Evolutionary conservation across 2,113 vertebrate species (phyloP).

Genomic region (Menura novaehollandiae): DNA sequence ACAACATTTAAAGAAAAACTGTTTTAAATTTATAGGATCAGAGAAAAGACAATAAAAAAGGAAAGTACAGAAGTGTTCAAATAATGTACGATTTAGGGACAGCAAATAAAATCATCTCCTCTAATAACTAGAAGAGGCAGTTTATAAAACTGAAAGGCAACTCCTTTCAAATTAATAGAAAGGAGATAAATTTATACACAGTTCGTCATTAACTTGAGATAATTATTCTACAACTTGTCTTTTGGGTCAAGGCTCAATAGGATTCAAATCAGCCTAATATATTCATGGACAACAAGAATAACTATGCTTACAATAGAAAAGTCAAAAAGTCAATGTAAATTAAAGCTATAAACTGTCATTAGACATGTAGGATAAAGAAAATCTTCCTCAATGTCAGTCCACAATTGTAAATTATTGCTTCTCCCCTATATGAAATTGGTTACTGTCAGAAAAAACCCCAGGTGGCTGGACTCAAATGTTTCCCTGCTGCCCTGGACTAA

Average conservation of each 20-base stretch:
- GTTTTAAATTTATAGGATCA: not conserved
- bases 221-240: not conserved
- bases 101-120: not conserved
- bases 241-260: not conserved
- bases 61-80: not conserved
- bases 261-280: not conserved
- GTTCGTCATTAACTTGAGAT: not conserved
- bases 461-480: not conserved
- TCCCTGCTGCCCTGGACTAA: not conserved
- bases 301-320: not conserved
- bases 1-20: not conserved
- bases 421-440: not conserved
- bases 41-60: not conserved
- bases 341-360: not conserved
- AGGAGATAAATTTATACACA: not conserved
- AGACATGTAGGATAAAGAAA: not conserved
- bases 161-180: not conserved
- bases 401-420: not conserved
- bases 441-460: not conserved
- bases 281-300: not conserved
- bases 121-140: not conserved
- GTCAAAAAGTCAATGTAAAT: not conserved
- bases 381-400: not conserved
- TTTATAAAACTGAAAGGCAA: not conserved
- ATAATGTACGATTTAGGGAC: not conserved